Evolutionary conservation across 2,113 vertebrate species (phyloP).

Genomic region (Falcunculus frontatus): DNA sequence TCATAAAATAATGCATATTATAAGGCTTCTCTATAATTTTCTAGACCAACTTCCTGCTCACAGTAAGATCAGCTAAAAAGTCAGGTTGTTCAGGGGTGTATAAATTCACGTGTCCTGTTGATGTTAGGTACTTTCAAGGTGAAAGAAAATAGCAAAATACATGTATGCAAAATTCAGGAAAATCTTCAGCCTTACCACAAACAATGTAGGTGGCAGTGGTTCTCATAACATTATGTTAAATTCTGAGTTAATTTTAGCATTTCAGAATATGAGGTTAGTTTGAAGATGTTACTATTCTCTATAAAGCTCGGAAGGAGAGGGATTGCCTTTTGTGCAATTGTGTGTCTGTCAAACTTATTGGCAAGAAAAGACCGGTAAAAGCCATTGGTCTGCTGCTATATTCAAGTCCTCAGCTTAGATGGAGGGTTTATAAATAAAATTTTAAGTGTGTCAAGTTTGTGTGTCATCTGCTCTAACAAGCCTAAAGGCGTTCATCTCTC

Average conservation of each 20-base stretch:
- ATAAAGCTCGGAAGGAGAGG: background rate
- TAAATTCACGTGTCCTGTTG: background rate
- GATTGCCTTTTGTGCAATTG: background rate
- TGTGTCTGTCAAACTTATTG: background rate
- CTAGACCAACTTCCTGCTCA: background rate
- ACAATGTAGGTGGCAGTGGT: background rate
- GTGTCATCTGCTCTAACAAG: background rate
- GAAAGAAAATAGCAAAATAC: background rate
- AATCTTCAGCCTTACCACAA: background rate
- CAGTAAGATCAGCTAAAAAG: background rate
- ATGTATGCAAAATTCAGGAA: background rate
- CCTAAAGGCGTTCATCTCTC: background rate
- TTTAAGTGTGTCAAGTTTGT: background rate
- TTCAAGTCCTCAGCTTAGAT: background rate
- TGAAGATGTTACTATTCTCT: background rate
- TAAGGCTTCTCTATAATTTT: background rate
- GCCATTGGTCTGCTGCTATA: background rate
- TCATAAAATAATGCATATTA: background rate
- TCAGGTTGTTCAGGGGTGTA: background rate
- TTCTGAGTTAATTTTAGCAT: background rate
- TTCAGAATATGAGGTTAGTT: background rate
- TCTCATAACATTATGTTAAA: background rate
- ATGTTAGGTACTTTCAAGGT: background rate
- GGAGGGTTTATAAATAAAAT: background rate
- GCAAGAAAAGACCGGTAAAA: background rate